Percentiles rank a stretch among this genome's conserved stretches.
phyloP scores from a whole-genome alignment of 2,888 invertebrate genomes.

The Patella ulyssiponensis region DNA sequence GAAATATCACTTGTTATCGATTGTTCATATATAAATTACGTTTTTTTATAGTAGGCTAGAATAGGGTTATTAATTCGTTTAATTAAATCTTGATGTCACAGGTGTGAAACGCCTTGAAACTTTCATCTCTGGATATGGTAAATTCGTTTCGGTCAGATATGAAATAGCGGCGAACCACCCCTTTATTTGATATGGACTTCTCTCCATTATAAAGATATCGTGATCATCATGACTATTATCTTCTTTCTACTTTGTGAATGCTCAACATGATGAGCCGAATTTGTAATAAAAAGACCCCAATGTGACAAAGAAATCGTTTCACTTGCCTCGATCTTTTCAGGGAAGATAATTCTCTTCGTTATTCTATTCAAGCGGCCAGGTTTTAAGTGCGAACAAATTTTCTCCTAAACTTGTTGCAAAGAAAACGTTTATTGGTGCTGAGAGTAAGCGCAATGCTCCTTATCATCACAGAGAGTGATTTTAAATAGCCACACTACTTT shows the following conservation, averaged over 20 bases:
- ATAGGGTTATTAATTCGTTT: no score
- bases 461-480: not conserved
- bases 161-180: not conserved
- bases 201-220: not conserved
- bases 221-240: not conserved
- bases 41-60: no score
- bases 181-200: slow-evolving; percentile 5
- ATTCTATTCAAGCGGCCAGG: not conserved
- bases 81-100: no score
- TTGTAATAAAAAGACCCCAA: not conserved
- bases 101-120: no score
- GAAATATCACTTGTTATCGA: no score
- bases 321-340: not conserved
- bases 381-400: slow-evolving; percentile 2
- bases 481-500: not conserved
- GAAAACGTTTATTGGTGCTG: slow-evolving; percentile 7
- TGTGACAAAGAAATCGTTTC: not conserved
- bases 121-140: no score
- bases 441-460: slow-evolving; percentile 1
- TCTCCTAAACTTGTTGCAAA: not conserved
- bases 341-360: not conserved
- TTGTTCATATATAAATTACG: no score
- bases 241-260: not conserved
- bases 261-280: not conserved
- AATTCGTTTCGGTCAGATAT: not conserved